Conservation (phyloP, 1,140 invertebrate genomes). For the Bicyclus anynana region DNA sequence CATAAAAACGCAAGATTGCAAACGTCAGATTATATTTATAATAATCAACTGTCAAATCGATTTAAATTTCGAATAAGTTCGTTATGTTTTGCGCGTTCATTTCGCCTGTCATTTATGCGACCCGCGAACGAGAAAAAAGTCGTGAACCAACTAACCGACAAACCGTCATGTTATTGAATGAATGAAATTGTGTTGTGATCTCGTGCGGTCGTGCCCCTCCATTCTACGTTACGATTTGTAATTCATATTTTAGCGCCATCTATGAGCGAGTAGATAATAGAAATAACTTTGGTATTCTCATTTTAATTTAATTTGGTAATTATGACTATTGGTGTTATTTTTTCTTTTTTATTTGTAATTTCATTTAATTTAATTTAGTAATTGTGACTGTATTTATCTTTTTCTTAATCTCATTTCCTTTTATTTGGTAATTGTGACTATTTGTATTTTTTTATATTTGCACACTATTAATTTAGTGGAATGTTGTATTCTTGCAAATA, state of each 20-base stretch:
- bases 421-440: no score
- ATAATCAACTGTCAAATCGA: slow-evolving; percentile 53
- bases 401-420: no score
- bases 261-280: slow-evolving; percentile 38
- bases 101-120: slow-evolving; percentile 30
- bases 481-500: no score
- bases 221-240: slow-evolving; percentile 33
- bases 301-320: no score
- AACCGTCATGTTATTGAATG: slow-evolving; percentile 60
- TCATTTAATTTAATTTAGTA: no score
- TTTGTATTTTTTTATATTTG: no score
- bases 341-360: no score
- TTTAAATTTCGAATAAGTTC: slow-evolving; percentile 66
- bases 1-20: slow-evolving; percentile 15
- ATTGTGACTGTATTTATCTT: no score
- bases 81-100: slow-evolving; percentile 57
- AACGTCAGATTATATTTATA: slow-evolving; percentile 23
- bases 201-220: slow-evolving; percentile 39
- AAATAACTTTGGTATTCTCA: no score
- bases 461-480: no score
- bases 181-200: slow-evolving; percentile 46
- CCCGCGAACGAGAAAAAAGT: slow-evolving; percentile 16
- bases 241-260: slow-evolving; percentile 32
- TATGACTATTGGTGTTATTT: no score
- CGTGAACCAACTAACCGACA: slow-evolving; percentile 33